Conservation (phyloP, 2,888 invertebrate genomes). For the Poecilus cupreus region DNA sequence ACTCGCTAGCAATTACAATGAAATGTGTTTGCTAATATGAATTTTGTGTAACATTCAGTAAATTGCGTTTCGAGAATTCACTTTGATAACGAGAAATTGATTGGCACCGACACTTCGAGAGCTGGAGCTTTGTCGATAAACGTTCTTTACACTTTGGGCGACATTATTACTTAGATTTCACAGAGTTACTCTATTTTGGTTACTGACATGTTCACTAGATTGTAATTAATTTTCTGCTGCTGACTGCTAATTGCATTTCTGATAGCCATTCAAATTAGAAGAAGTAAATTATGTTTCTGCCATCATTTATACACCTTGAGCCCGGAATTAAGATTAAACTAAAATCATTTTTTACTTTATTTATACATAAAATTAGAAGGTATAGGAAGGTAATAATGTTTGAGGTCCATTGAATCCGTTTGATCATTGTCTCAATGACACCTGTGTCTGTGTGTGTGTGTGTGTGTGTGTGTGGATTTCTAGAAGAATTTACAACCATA, state of each 20-base stretch:
- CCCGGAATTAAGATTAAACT: no score
- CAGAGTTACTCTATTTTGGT: not conserved
- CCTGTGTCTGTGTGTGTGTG: no score
- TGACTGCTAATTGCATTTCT: not conserved
- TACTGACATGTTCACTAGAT: slow-evolving; percentile 17
- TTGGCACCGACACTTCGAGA: slow-evolving; percentile 30
- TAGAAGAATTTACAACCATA: no score
- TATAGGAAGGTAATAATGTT: no score
- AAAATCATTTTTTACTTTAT: no score
- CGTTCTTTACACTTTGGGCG: not conserved
- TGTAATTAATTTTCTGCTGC: slow-evolving; percentile 18
- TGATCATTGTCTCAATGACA: no score
- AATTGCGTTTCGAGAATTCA: slow-evolving; percentile 45
- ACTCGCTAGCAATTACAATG: slow-evolving; percentile 43
- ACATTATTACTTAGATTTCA: not conserved
- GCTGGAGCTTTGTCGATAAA: not conserved
- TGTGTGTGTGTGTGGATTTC: no score
- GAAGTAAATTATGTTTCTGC: no score
- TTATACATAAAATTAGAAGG: no score
- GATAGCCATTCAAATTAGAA: not conserved
- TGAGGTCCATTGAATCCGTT: no score
- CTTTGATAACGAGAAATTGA: slow-evolving; percentile 17
- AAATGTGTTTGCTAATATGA: slow-evolving; percentile 55
- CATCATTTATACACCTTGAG: no score
- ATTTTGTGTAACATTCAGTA: slow-evolving; percentile 49